A percentile compares a stretch with the other conserved stretches of the same genome.
Conservation (phyloP, 2,797 vertebrate species). For the Ptychobarbus kaznakovi region DNA sequence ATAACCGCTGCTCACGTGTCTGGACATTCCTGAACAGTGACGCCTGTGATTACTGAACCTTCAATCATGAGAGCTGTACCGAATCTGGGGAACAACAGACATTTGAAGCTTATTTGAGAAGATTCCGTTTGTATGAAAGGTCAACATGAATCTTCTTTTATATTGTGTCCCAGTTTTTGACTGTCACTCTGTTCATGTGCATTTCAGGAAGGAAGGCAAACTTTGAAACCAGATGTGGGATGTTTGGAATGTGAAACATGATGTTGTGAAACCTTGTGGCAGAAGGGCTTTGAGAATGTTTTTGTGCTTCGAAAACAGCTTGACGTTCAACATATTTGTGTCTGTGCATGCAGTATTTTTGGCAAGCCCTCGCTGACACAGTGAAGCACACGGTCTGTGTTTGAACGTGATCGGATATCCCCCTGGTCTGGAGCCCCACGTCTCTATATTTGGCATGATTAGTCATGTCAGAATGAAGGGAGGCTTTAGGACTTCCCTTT, state of each 20-base stretch:
- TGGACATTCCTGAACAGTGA: slow-evolving; percentile 39
- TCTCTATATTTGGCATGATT: slow-evolving; percentile 41
- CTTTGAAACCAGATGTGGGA: slow-evolving; percentile 11
- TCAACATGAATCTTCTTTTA: not conserved
- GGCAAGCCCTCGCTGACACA: not conserved
- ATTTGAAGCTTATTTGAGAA: not conserved
- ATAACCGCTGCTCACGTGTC: not conserved
- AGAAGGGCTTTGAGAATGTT: slow-evolving; percentile 5
- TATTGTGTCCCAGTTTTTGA: not conserved
- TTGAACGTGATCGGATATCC: slow-evolving; percentile 19
- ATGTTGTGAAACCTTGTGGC: slow-evolving; percentile 10
- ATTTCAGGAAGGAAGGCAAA: slow-evolving; percentile 15
- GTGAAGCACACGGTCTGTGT: not conserved
- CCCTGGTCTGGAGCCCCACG: not conserved
- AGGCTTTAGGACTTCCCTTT: slow-evolving; percentile 21
- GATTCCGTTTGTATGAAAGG: not conserved
- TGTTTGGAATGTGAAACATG: slow-evolving; percentile 53
- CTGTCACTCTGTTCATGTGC: slow-evolving; percentile 5
- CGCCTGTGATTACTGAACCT: slow-evolving; percentile 19
- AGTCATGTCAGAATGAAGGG: slow-evolving; percentile 13
- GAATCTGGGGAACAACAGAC: not conserved
- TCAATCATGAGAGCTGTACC: not conserved
- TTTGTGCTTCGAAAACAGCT: slow-evolving; percentile 4
- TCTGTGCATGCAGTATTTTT: not conserved
- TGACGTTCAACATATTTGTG: not conserved